Evolutionary conservation across 2,888 invertebrate genomes (phyloP).

Genomic region (Cephalotes varians): DNA sequence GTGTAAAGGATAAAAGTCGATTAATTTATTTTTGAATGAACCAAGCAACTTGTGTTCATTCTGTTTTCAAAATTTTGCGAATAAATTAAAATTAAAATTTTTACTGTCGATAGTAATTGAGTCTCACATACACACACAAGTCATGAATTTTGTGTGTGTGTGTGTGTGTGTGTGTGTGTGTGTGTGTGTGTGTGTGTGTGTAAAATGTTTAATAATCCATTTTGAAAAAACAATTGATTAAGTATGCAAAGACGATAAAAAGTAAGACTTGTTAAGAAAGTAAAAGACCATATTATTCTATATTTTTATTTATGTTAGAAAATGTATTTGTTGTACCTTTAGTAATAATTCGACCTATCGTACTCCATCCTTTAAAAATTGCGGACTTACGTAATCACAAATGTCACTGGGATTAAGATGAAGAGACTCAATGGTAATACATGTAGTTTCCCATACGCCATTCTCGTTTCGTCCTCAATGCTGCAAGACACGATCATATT

Average conservation of each 20-base stretch:
- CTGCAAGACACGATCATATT: conserved; percentile 53
- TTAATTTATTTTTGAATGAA: conserved; percentile 10
- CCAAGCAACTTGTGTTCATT: background rate
- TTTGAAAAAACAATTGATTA: background rate
- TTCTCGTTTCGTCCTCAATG: conserved; percentile 57
- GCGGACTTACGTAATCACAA: conserved; percentile 84
- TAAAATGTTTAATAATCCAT: background rate
- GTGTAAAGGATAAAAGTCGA: background rate
- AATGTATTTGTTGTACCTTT: background rate
- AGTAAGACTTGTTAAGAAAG: conserved; percentile 2
- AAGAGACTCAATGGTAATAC: conserved; percentile 83
- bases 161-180: too few species aligned
- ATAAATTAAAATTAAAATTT: background rate
- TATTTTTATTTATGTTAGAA: background rate
- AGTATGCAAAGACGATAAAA: background rate
- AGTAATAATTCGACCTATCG: background rate
- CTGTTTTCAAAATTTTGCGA: background rate
- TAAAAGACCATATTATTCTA: background rate
- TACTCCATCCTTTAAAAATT: background rate
- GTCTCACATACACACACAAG: too few species aligned
- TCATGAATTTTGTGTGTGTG: too few species aligned
- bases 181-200: too few species aligned
- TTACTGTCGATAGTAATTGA: background rate
- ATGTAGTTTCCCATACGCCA: conserved; percentile 83
- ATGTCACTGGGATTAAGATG: conserved; percentile 84